phyloP scores from a whole-genome alignment of 1,140 invertebrate species.

The Himalopsyche phryganea region DNA sequence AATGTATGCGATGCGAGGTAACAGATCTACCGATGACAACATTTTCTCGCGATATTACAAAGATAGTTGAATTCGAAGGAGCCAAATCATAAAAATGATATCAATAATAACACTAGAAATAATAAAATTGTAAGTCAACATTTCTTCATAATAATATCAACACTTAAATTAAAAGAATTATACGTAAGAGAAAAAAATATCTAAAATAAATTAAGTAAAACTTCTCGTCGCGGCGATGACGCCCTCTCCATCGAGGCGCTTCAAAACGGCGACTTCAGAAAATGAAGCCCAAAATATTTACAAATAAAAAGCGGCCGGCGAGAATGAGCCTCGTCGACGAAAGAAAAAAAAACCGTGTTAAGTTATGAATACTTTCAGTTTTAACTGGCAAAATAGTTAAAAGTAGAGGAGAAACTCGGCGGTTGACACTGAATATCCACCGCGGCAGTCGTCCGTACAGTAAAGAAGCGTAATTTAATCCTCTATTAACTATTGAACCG shows the following conservation, averaged over 20 bases:
- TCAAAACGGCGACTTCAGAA: neutral
- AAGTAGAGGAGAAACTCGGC: neutral
- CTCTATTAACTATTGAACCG: constrained; percentile 18
- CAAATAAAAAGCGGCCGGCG: neutral
- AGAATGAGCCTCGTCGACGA: neutral
- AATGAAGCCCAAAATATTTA: neutral
- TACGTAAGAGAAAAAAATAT: neutral
- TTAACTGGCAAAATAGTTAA: constrained; percentile 1
- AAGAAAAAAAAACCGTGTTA: neutral
- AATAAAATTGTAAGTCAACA: too few relatives aligned
- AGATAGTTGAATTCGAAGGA: too few relatives aligned
- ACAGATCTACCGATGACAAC: too few relatives aligned
- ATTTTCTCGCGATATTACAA: too few relatives aligned
- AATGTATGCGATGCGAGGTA: too few relatives aligned
- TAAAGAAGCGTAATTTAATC: neutral
- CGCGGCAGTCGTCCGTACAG: neutral
- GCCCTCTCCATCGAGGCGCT: too few relatives aligned
- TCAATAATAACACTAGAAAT: too few relatives aligned
- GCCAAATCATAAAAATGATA: too few relatives aligned
- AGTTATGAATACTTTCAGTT: neutral
- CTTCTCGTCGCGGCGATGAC: neutral
- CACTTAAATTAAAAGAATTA: neutral
- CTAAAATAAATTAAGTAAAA: constrained; percentile 1
- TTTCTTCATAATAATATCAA: neutral
- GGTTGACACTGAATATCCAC: neutral